Base-by-base conservation (phyloP, 1,140 invertebrate genomes). In the Bombus waltoni region DNA sequence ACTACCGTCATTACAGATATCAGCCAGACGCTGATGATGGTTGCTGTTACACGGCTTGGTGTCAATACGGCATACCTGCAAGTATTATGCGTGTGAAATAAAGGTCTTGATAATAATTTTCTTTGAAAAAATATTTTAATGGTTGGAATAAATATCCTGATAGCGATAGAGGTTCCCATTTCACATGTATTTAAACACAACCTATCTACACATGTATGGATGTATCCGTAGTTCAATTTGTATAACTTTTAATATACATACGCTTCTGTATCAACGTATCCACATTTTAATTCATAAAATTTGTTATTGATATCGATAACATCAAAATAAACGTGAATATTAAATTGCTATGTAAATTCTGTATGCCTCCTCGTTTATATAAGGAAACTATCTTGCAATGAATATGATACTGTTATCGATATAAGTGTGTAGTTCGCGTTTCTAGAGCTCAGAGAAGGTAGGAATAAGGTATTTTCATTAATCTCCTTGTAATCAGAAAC, bases 21-120 rank as follows among this genome's bases (percentile, higher is more conserved):
- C 68, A 94, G 86, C 97, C 96, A 97, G 28, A 96, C 94, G 1
- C 87, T 53, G 18, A 97, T 87, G 18, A 97, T 94, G 8, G 95
- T 91, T 0, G 91, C 88, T 9, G 96, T 97, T 62, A 96, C 96
- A 47, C 95, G 94, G n/a, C 94, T 91, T 6, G 96, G 92, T 0
- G 96, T 95, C 42, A 97, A 92, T 11, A 88, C 88, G 18, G 94
- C 90, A 84, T 94, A 94, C 77, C 94, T 94, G 86, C 0, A 44
- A 86, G 25, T 59, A 22, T 4, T 3, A 81, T 3, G 5, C 0
- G 3, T 6, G 32, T 71, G 10, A 71, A 22, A 47, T 44, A 0
- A 22, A 15, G n/a, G 47, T 53, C 15, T 53, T 53, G 47, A 53
- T 22, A 53, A 22, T 22, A 53, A 53, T 53, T 53, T 53, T 22